These are phyloP conservation scores for Falco rusticolus DNA, from an alignment of 2,797 vertebrate genomes.

Conservation along the genomic window DNA sequence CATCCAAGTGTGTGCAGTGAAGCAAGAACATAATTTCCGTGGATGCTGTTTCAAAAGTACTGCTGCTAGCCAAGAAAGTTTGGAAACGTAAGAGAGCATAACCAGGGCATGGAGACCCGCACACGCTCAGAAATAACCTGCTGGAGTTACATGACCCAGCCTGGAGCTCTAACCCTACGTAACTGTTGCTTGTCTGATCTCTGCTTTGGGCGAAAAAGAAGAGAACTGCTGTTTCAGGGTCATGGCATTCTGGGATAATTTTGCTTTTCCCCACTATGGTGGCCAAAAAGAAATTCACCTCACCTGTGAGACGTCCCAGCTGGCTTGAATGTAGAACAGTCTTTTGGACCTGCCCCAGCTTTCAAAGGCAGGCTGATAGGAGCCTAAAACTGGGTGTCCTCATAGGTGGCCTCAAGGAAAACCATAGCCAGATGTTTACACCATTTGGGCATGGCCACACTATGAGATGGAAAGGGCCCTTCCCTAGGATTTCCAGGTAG, in stretches of 20 bases:
- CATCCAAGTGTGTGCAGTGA: background rate
- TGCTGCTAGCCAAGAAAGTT: background rate
- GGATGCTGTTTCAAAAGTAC: background rate
- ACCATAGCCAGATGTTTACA: background rate
- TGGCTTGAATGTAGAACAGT: background rate
- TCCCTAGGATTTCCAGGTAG: background rate
- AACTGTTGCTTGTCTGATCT: background rate
- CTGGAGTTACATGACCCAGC: background rate
- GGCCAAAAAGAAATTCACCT: background rate
- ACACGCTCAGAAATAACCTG: background rate
- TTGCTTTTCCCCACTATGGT: background rate
- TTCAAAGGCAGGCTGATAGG: background rate
- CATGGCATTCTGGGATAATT: background rate
- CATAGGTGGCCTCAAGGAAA: background rate
- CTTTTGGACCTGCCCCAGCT: background rate
- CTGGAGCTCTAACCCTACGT: background rate
- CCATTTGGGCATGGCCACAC: background rate
- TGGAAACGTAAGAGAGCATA: background rate
- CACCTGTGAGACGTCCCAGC: background rate
- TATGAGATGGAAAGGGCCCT: background rate
- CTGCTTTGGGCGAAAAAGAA: background rate
- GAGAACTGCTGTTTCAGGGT: background rate
- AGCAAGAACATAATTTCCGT: background rate
- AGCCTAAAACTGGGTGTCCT: background rate
- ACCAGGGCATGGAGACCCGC: background rate